A percentile compares a stretch with the other conserved stretches of the same genome.
Evolutionary conservation across 2,113 vertebrate genomes (phyloP).

Genomic region (Australoheros scitulus): DNA sequence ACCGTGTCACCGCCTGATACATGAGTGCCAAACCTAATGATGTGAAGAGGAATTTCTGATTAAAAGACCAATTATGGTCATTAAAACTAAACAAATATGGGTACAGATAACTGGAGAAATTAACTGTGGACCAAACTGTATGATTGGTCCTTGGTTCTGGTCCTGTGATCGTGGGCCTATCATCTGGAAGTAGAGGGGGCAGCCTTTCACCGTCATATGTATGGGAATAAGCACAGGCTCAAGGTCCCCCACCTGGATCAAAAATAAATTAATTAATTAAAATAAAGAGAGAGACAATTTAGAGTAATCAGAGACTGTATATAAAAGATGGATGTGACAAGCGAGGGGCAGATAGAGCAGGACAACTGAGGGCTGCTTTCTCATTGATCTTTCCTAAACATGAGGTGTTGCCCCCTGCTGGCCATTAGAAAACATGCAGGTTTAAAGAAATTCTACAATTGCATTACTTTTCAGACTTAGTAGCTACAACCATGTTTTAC

Average conservation of each 20-base stretch:
- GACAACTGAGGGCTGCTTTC: background rate
- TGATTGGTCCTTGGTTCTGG: slow-evolving; percentile 76
- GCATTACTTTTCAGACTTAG: background rate
- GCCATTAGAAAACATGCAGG: background rate
- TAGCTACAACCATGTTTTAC: background rate
- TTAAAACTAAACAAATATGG: background rate
- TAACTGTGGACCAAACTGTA: slow-evolving; percentile 79
- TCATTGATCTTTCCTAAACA: too few relatives aligned
- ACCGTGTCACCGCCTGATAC: slow-evolving; percentile 87
- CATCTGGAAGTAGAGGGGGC: slow-evolving; percentile 89
- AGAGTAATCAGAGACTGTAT: background rate
- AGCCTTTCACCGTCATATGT: slow-evolving; percentile 88
- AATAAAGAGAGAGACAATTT: background rate
- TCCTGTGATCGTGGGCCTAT: slow-evolving; percentile 75
- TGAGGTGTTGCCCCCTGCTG: background rate
- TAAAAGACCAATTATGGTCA: background rate
- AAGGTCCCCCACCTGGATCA: slow-evolving; percentile 85
- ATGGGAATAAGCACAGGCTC: slow-evolving; percentile 80
- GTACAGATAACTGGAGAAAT: background rate
- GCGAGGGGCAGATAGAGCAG: background rate
- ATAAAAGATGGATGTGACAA: background rate
- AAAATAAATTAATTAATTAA: background rate
- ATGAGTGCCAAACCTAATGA: slow-evolving; percentile 87
- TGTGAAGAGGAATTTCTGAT: background rate
- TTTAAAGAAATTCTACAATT: background rate